Percentiles rank a stretch among this genome's conserved stretches.
Evolutionary conservation across 1,140 invertebrate species (phyloP).

Genomic region (Magallana gigas): DNA sequence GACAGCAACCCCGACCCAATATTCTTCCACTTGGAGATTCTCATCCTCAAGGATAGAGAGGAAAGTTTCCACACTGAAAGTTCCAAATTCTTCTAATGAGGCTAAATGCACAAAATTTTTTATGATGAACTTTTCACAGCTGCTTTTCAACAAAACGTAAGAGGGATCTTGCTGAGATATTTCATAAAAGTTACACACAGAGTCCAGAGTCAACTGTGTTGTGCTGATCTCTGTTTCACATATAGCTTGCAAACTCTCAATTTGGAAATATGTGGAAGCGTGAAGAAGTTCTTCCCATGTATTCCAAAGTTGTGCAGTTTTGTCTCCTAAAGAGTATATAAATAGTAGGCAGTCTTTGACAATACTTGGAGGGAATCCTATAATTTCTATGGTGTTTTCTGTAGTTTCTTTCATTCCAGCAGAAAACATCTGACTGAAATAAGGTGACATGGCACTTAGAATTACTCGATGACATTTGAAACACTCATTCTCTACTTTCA

Average conservation of each 20-base stretch:
- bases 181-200: slow-evolving; percentile 4
- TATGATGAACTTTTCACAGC: slow-evolving; percentile 24
- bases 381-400: slow-evolving; percentile 36
- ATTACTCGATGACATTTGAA: slow-evolving; percentile 53
- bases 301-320: slow-evolving; percentile 64
- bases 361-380: slow-evolving; percentile 28
- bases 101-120: slow-evolving; percentile 27
- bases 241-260: slow-evolving; percentile 69
- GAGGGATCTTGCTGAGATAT: slow-evolving; percentile 13
- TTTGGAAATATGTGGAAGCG: slow-evolving; percentile 69
- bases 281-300: slow-evolving; percentile 67
- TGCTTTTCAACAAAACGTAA: not conserved
- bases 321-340: slow-evolving; percentile 55
- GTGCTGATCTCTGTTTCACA: slow-evolving; percentile 62
- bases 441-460: slow-evolving; percentile 36
- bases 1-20: not conserved
- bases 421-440: slow-evolving; percentile 50
- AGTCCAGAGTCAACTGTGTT: not conserved
- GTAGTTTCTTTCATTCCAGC: slow-evolving; percentile 43
- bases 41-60: slow-evolving; percentile 5
- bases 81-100: not conserved
- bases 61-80: not conserved
- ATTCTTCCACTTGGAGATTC: slow-evolving; percentile 2
- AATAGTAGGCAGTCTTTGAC: slow-evolving; percentile 28
- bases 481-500: slow-evolving; percentile 35